phyloP scores from a whole-genome alignment of 2,797 vertebrate genomes.

The Astyanax mexicanus region DNA sequence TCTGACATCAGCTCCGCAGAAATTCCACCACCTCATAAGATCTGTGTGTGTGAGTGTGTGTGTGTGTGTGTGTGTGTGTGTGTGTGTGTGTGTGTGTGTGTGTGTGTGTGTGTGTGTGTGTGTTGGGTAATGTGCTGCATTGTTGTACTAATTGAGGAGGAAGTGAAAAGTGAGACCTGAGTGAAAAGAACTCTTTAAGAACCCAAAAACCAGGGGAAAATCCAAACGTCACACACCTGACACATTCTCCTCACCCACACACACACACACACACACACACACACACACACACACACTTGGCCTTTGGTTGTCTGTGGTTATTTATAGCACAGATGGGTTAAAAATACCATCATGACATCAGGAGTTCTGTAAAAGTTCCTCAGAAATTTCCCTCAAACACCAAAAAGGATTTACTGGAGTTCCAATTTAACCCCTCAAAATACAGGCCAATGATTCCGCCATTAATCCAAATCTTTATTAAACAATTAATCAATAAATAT shows the following conservation, averaged over 20 bases:
- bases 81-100: too few species aligned
- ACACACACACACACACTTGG: not conserved
- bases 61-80: too few species aligned
- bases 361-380: too few species aligned
- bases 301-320: not conserved
- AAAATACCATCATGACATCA: constrained; percentile 5
- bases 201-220: not conserved
- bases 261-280: not conserved
- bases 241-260: too few species aligned
- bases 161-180: not conserved
- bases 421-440: too few species aligned
- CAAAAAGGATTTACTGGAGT: not conserved
- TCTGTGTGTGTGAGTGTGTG: too few species aligned
- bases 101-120: too few species aligned
- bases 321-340: not conserved
- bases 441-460: too few species aligned
- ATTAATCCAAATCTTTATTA: too few species aligned
- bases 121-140: not conserved
- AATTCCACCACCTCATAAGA: not conserved
- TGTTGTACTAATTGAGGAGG: not conserved
- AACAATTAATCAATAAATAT: too few species aligned
- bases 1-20: not conserved
- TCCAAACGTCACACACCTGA: not conserved
- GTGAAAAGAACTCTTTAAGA: not conserved
- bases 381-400: too few species aligned